Percentiles rank a stretch among this genome's conserved stretches.
Conservation (phyloP, 2,797 vertebrate species). For the Sebastolobus alascanus region DNA sequence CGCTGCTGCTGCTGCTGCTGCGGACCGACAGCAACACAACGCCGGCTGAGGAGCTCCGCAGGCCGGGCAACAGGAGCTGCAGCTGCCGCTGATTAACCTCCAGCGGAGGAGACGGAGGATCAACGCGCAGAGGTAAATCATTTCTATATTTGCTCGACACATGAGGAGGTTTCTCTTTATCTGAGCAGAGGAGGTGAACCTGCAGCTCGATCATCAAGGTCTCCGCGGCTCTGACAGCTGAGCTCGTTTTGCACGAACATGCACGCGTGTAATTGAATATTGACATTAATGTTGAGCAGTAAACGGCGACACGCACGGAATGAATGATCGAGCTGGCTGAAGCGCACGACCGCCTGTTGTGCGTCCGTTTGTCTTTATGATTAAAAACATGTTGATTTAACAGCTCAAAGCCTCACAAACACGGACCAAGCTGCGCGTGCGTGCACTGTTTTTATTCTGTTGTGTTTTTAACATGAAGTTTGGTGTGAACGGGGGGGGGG, state of each 20-base stretch:
- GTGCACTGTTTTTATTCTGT: background rate
- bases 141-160: slow-evolving; percentile 10
- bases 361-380: slow-evolving; percentile 3
- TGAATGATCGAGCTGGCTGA: slow-evolving; percentile 27
- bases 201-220: slow-evolving; percentile 30
- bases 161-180: background rate
- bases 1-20: slow-evolving; percentile 56
- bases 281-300: slow-evolving; percentile 2
- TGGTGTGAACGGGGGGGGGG: slow-evolving; percentile 18
- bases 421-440: background rate
- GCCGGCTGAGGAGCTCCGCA: slow-evolving; percentile 61
- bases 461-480: slow-evolving; percentile 20
- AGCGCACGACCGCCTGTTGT: slow-evolving; percentile 67
- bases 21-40: slow-evolving; percentile 45
- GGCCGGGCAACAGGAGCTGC: slow-evolving; percentile 55
- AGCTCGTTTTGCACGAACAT: background rate
- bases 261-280: slow-evolving; percentile 35
- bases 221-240: slow-evolving; percentile 27
- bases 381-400: background rate
- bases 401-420: background rate
- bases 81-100: slow-evolving; percentile 39
- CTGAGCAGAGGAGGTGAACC: slow-evolving; percentile 47
- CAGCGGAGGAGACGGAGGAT: slow-evolving; percentile 14
- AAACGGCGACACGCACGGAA: slow-evolving; percentile 41
- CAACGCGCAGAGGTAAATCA: slow-evolving; percentile 46